Evolutionary conservation across 2,113 vertebrate species (phyloP).

Genomic region (Spilogale gracilis): DNA sequence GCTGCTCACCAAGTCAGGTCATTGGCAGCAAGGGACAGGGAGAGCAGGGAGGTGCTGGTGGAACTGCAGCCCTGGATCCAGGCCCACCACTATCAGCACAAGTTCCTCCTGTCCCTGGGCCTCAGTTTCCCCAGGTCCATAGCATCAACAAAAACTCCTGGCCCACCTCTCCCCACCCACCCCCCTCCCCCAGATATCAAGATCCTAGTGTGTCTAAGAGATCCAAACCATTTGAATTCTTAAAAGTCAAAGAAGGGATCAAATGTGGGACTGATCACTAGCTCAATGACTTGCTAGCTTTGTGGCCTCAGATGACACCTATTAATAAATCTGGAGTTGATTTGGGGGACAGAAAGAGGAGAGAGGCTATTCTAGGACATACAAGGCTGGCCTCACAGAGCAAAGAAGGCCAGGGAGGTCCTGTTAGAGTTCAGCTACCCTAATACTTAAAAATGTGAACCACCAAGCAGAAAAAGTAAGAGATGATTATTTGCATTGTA

Average conservation of each 20-base stretch:
- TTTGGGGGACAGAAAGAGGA: background rate
- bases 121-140: slow-evolving; percentile 28
- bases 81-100: background rate
- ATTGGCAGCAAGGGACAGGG: background rate
- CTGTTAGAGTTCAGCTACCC: background rate
- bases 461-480: background rate
- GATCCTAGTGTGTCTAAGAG: background rate
- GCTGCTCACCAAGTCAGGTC: background rate
- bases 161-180: background rate
- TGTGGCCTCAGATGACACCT: background rate
- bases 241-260: background rate
- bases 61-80: background rate
- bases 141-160: background rate
- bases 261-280: background rate
- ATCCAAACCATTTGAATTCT: slow-evolving; percentile 32
- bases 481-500: background rate
- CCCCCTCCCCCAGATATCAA: background rate
- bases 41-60: background rate
- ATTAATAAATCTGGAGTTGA: background rate
- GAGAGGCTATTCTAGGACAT: background rate
- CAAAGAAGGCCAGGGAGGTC: background rate
- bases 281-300: background rate
- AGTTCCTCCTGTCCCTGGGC: background rate
- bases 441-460: slow-evolving; percentile 5
- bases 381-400: background rate